A percentile compares a stretch with the other conserved stretches of the same genome.
These are phyloP conservation scores for Sarcophaga carnaria DNA, from an alignment of 2,888 invertebrate species.

Conservation along the genomic window DNA sequence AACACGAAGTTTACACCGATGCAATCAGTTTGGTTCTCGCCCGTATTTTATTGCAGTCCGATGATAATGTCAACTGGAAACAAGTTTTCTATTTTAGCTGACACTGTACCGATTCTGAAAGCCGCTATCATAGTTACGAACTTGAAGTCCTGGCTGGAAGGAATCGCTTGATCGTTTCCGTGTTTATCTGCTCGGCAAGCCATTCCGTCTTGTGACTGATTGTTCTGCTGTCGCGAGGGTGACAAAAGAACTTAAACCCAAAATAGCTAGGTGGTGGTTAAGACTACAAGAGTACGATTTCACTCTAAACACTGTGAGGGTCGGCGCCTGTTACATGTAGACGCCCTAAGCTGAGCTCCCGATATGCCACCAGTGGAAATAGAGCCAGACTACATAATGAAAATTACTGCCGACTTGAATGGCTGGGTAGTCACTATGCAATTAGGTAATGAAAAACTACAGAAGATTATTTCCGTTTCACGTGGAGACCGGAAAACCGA, in stretches of 20 bases:
- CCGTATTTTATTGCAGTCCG: background rate
- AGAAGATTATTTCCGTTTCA: background rate
- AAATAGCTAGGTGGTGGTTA: conserved; percentile 53
- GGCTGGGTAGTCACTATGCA: background rate
- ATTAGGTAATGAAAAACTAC: background rate
- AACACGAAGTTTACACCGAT: too few relatives aligned
- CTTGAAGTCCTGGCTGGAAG: too few relatives aligned
- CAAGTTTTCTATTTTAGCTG: conserved; percentile 31
- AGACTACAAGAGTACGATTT: conserved; percentile 52
- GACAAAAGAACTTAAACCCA: background rate
- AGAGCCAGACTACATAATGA: background rate
- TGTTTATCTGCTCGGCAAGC: background rate
- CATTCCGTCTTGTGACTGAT: conserved; percentile 4
- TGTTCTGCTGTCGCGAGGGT: background rate
- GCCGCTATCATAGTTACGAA: conserved; percentile 12
- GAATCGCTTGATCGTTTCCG: too few relatives aligned
- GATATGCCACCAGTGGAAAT: background rate
- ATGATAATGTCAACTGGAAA: conserved; percentile 1
- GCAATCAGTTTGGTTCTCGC: too few relatives aligned
- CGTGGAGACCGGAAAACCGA: background rate
- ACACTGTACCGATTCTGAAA: conserved; percentile 28
- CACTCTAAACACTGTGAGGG: conserved; percentile 40
- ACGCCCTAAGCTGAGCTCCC: conserved; percentile 58
- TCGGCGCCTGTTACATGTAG: conserved; percentile 48
- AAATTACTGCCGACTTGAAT: conserved; percentile 10